Percentiles rank a stretch among this genome's conserved stretches.
These are phyloP conservation scores for Pogonomyrmex californicus DNA, from an alignment of 1,140 invertebrate genomes.

Conservation along the genomic window DNA sequence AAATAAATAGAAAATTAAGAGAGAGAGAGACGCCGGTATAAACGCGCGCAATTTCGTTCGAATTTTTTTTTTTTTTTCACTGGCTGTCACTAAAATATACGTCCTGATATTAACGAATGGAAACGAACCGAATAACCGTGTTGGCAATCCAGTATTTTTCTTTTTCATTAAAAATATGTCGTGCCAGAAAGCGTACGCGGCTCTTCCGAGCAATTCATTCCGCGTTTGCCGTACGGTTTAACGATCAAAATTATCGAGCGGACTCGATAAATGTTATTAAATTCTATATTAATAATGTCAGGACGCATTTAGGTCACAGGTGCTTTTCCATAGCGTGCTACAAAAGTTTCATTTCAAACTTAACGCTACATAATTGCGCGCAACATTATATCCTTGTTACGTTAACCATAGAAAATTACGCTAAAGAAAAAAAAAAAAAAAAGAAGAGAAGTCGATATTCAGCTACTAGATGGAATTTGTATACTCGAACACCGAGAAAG, in stretches of 20 bases:
- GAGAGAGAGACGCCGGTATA: neutral
- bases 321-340: conserved; percentile 30
- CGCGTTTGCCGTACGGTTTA: conserved; percentile 23
- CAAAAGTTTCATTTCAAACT: conserved; percentile 50
- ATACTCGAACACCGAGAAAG: conserved; percentile 7
- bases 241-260: conserved; percentile 48
- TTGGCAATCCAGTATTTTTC: neutral
- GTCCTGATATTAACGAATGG: conserved; percentile 40
- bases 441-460: neutral
- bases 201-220: conserved; percentile 21
- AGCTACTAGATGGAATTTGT: conserved; percentile 31
- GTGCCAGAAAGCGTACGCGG: neutral
- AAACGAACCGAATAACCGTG: conserved; percentile 7
- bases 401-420: conserved; percentile 21
- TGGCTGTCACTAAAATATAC: conserved; percentile 35
- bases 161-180: conserved; percentile 36
- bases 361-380: conserved; percentile 46
- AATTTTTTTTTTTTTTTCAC: conserved; percentile 31
- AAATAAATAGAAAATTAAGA: conserved; percentile 76
- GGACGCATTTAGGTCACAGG: conserved; percentile 54
- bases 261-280: conserved; percentile 49
- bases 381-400: conserved; percentile 34
- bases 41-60: neutral
- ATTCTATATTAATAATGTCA: conserved; percentile 53
- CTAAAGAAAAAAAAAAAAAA: conserved; percentile 2